These are phyloP conservation scores for Arvicanthis niloticus DNA, from an alignment of 2,113 vertebrate species.

Conservation along the genomic window DNA sequence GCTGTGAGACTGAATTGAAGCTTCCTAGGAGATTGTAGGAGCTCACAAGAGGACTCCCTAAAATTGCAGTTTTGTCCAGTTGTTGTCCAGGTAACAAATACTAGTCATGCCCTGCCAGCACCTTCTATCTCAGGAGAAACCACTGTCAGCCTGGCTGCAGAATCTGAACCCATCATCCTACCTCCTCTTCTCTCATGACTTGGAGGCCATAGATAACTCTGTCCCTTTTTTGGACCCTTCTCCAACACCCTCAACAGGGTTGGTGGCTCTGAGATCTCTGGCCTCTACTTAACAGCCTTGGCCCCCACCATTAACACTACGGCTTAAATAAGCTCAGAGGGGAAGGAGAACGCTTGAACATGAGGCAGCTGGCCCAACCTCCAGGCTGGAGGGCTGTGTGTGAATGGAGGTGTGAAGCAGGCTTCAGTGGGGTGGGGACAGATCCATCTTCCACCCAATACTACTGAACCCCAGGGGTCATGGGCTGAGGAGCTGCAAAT, in stretches of 20 bases:
- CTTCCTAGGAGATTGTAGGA: not conserved
- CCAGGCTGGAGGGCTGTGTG: not conserved
- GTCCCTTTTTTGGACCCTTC: not conserved
- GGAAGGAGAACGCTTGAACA: not conserved
- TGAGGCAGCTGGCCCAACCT: not conserved
- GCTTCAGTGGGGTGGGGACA: not conserved
- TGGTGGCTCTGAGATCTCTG: not conserved
- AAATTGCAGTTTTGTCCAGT: not conserved
- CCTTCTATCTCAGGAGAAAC: not conserved
- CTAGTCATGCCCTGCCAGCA: not conserved
- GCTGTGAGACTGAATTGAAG: not conserved
- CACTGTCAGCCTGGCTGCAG: not conserved
- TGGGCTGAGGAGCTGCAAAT: not conserved
- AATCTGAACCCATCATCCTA: not conserved
- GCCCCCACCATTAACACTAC: accelerated
- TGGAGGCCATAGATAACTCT: not conserved
- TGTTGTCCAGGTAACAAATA: no score
- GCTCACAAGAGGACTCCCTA: not conserved
- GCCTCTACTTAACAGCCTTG: not conserved
- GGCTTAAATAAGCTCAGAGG: not conserved
- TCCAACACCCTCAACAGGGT: not conserved
- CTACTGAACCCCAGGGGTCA: not conserved
- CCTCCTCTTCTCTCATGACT: not conserved
- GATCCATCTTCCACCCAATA: not conserved
- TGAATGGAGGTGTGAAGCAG: not conserved